Base-by-base conservation (phyloP, 2,888 invertebrate genomes). In the Cheilosia soror region DNA sequence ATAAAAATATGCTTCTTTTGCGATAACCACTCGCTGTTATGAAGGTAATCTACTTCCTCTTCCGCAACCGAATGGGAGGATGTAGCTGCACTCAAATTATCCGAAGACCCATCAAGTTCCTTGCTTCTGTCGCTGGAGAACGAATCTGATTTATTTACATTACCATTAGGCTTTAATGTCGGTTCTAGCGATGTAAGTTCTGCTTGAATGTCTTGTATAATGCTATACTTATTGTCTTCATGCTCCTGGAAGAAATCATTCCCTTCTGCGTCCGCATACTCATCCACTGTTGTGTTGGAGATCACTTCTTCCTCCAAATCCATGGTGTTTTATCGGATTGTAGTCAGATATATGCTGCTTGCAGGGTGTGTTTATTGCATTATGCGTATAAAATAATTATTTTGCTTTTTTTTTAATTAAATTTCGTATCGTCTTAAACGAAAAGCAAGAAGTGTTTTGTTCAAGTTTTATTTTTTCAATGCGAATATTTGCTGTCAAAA, bases 1-100 rank as follows among this genome's bases (percentile, higher is more conserved):
- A 99, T 96, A 91, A 99, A 99, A 37, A 99, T 95, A 93, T 99
- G 98, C 90, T 98, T 98, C 81, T 95, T 95, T 89, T 97, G 96
- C 49, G 94, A 94, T 27, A 96, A 94, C 95, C 98, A 96, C 78
- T 95, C 95, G 49, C 94, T 94, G 88, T 95, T 95, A 88, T 94
- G 94, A 71, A 95, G 91, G 88, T 95, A 96, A 89, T 96, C 95
- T 87, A 94, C 94, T 81, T 94, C 94, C 47, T 90, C 87, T 27
- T 81, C 85, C 6, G 73, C 88, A 83, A 72, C 78, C 29, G 63
- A 89, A 11, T 66, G 76, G n/a, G 82, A 84, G n/a, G 77, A 83
- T 60, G 78, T 88, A 63, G 88, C 90, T 62, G 88, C 89, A 47
- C 88, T 89, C 47, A 90, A 87, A 20, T 90, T 90, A 63, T 90